Evolutionary conservation across 2,113 vertebrate genomes (phyloP), one percentile per base, ranked within the genome.

Genomic region (Hylia prasina): DNA sequence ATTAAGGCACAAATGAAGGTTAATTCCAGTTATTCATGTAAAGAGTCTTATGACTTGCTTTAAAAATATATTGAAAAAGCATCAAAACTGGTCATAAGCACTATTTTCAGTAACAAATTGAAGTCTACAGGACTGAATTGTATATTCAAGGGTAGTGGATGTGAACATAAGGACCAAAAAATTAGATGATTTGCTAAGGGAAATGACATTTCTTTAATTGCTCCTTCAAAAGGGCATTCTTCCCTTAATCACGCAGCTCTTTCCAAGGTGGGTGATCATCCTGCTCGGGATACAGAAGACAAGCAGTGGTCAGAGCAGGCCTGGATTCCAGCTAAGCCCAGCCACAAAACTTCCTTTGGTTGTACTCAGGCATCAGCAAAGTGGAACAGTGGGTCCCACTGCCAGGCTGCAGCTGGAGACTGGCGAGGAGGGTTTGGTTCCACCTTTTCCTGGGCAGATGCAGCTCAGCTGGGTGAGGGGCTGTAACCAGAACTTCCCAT

Each of bases 1-100:
- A 95, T 94, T 93, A 97, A 89, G 86, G 91, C 91, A 69, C 60
- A 95, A 96, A 93, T 94, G 89, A 97, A 96, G 95, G 95, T 92
- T 96, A 96, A 95, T 96, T 93, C 93, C 68, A 31, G 72, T 81
- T 93, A 48, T 78, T 86, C 80, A 58, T 54, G 33, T 73, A 78
- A 83, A 75, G 45, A 77, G 21, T 77, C 71, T 78, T 63, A 65
- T 20, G 24, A 93, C 93, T 94, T 70, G 56, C 72, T 87, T 87
- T 81, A 31, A 89, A 92, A 91, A 95, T 37, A 7, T 60, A 93
- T 92, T 89, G 71, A 42, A 78, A 88, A 96, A 66, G 45, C 78
- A 92, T 82, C 40, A 87, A 60, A 93, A 87, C 47, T 79, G 85
- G 48, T 66, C 44, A 30, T 51, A 71, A 93, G 77, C 65, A 85